phyloP scores from a whole-genome alignment of 2,888 invertebrate genomes.

The Microctonus brassicae region DNA sequence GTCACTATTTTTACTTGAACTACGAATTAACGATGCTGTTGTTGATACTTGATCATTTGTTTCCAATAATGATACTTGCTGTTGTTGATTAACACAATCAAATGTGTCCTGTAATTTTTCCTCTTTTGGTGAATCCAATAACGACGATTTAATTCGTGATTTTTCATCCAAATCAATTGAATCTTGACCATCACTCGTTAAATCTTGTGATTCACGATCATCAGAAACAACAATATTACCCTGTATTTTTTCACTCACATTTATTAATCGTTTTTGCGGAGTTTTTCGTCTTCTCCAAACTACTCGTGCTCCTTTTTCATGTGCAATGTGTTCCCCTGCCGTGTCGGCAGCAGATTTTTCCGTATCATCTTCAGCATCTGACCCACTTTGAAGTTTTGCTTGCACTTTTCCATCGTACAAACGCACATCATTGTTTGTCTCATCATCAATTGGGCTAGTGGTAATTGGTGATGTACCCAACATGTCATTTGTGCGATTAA shows the following conservation, averaged over 20 bases:
- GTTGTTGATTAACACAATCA: slow-evolving; percentile 59
- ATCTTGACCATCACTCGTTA: slow-evolving; percentile 45
- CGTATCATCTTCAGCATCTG: slow-evolving; percentile 69
- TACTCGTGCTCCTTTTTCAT: slow-evolving; percentile 74
- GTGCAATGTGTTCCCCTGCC: slow-evolving; percentile 71
- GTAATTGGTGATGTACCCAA: slow-evolving; percentile 37
- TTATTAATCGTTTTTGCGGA: slow-evolving; percentile 64
- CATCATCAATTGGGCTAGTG: slow-evolving; percentile 42
- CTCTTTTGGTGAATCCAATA: slow-evolving; percentile 44
- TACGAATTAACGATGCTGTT: slow-evolving; percentile 53
- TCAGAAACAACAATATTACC: slow-evolving; percentile 54
- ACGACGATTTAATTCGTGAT: slow-evolving; percentile 37
- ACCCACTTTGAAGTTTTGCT: slow-evolving; percentile 53
- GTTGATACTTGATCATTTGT: slow-evolving; percentile 62
- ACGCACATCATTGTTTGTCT: slow-evolving; percentile 26
- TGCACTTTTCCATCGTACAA: slow-evolving; percentile 36
- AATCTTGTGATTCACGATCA: slow-evolving; percentile 50
- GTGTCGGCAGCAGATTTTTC: slow-evolving; percentile 71
- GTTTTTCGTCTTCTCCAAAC: slow-evolving; percentile 78
- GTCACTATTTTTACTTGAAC: slow-evolving; percentile 53
- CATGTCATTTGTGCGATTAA: slow-evolving; percentile 37
- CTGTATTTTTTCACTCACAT: slow-evolving; percentile 49
- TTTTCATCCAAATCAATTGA: slow-evolving; percentile 46
- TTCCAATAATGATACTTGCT: slow-evolving; percentile 59
- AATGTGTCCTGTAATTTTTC: slow-evolving; percentile 56